Evolutionary conservation across 1,140 invertebrate genomes (phyloP), one percentile per base, ranked within the genome.

Genomic region (Orchesella cincta): DNA sequence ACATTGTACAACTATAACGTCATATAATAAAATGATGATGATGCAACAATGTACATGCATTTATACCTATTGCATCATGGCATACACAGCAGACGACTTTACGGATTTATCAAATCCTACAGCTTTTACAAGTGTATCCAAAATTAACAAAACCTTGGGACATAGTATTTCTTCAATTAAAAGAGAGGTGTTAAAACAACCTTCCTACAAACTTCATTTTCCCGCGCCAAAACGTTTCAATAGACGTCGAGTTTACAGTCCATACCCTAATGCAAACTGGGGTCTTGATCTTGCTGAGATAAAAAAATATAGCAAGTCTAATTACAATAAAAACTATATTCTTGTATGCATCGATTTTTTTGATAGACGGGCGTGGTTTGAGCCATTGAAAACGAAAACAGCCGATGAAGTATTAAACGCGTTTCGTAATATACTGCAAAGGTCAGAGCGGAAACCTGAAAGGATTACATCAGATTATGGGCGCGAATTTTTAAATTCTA

Each of bases 351-450:
- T 57, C 5, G 52, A 57, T 57, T 57, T n/a, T 23, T 57, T 57
- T 57, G 52, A 57, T 57, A 46, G 39, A 46, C 39, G 20, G 8
- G 70, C 75, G 2, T 73, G 52, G 26, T 28, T 73, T 34, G 64
- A 57, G 20, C 14, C 67, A 16, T 29, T 79, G 18, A 76, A 76
- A 46, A 74, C 67, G 1, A 79, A 79, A 29, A 73, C 26, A 20
- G 46, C 26, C 20, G 16, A 54, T 51, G 16, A 26, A 12, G 36
- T 74, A 12, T 16, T 73, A 3, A 28, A 46, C 20, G 78, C 76
- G 31, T 71, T 79, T 39, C 39, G 74, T 28, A 54, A 36, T 28
- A 71, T 79, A 14, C 23, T 74, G 18, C 8, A 36, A 28, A 20
- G 39, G 35, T 62, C 52, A 28, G 75, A 35, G 1, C 20, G n/a